These are phyloP conservation scores for Pachydiplax longipennis DNA, from an alignment of 2,888 invertebrate genomes.

Conservation along the genomic window DNA sequence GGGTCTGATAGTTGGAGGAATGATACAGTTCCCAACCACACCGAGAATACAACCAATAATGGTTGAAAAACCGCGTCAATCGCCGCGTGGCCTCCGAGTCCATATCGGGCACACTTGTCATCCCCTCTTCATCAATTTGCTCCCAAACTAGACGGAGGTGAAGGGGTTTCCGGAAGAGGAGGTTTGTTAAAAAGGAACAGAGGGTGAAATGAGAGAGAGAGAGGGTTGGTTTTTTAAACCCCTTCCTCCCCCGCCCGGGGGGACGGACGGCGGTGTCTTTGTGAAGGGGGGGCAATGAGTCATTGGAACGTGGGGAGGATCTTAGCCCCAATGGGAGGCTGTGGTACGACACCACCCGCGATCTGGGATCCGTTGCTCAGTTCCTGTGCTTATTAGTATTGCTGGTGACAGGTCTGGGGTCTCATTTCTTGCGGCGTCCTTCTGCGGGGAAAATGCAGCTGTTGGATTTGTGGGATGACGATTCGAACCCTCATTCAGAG, in stretches of 20 bases:
- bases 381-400: constrained; percentile 17
- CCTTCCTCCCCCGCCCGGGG: not conserved
- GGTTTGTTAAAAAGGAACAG: not conserved
- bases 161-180: not conserved
- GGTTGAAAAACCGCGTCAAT: not conserved
- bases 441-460: not conserved
- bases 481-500: not conserved
- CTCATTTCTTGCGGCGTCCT: not conserved
- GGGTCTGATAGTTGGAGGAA: too few relatives aligned
- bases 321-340: too few relatives aligned
- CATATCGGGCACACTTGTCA: constrained; percentile 6
- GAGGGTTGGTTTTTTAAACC: not conserved
- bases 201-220: not conserved
- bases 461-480: not conserved
- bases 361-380: constrained; percentile 23
- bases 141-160: not conserved
- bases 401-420: constrained; percentile 3
- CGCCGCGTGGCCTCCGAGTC: not conserved
- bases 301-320: not conserved
- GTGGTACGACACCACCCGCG: not conserved
- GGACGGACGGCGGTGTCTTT: constrained; percentile 24
- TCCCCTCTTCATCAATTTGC: constrained; percentile 34
- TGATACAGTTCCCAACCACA: not conserved
- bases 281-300: not conserved
- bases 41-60: not conserved